Base-by-base conservation (phyloP, 2,797 vertebrate genomes). In the Gymnothorax javanicus region DNA sequence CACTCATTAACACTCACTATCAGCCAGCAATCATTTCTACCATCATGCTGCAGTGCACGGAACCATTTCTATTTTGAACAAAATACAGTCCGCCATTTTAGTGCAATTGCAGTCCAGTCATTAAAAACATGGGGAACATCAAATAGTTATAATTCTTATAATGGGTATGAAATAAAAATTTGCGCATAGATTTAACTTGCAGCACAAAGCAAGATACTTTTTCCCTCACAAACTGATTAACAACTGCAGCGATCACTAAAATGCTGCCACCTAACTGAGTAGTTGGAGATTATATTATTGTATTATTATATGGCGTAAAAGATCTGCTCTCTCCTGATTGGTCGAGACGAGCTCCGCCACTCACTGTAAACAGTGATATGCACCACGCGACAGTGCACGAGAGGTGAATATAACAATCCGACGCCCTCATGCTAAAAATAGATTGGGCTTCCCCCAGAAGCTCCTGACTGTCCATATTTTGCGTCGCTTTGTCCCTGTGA, bases 21-120 rank as follows among this genome's bases (percentile, higher is more conserved):
- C 73, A 88, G 5, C 43, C 82, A 87, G 54, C 50, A 71, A 23
- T 60, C 86, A 54, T 62, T 59, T 23, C 25, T 20, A 17, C 52
- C 52, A 56, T 33, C 11, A 23, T n/a, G 77, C 56, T 50, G 17
- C 25, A 13, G 77, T 56, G 20, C 20, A 81, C 9, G 20, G n/a
- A n/a, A 81, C 20, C 5, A 54, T 79, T 52, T 81, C 77, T 81
- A 4, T 54, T 23, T 54, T n/a, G 15, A 77, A 52, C 33, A 52
- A 77, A 79, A 57, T 15, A 59, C 54, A 84, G 83, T 62, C 59
- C 27, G 75, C 82, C 85, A 84, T 73, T 85, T 58, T 50, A 83
- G 67, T 56, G 2, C 33, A 69, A 23, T 8, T 81, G 50, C 20
- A 81, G 52, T 54, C 3, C 15, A 50, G 73, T 52, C 52, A 56